Evolutionary conservation across 30 jellyfish, hydroid and myxozoan genomes (phyloP), one percentile per base, ranked within the genome.

Genomic region (Calvadosia cruxmelitensis): DNA sequence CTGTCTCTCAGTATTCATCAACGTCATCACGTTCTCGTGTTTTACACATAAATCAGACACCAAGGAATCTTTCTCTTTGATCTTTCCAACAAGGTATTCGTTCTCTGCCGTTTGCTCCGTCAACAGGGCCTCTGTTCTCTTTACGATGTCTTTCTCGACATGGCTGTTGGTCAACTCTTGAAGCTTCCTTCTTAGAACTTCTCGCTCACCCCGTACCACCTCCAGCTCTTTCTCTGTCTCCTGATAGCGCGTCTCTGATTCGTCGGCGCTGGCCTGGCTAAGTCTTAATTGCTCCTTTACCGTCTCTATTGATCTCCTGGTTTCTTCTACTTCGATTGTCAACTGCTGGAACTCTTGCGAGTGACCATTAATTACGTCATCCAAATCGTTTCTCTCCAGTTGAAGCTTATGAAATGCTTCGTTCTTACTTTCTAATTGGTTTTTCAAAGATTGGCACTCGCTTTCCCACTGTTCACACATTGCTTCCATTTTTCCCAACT

Each of bases 101-200:
- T 79, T 79, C 26, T 70, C 75, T 63, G 32, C 33, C 1, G 71
- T 71, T 50, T 79, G 92, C 32, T 79, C 92, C 24, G 63, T 66
- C 0, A 79, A 53, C 29, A 71, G 62, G 70, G 49, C 66, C 27
- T 79, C 83, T 63, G 70, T 79, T 23, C 72, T 74, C 27, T 79
- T 81, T 32, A 79, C 31, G 42, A 75, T 64, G 27, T 80, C 70
- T 50, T 71, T 79, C 34, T 79, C 82, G 34, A 79, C 69, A 50
- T 79, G 83, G 13, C 78, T 68, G 1, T 63, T 53, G 15, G 72
- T 63, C 29, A 79, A 31, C 23, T 79, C 92, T 33, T 62, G 64
- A 26, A 79, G 10, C 50, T 63, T 79, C 62, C 5, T 25, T 10
- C 71, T 72, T 15, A 70, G 34, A 7, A 29, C 69, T 3, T 51